Conservation (phyloP, 2,888 invertebrate species). For the Colletes collaris region DNA sequence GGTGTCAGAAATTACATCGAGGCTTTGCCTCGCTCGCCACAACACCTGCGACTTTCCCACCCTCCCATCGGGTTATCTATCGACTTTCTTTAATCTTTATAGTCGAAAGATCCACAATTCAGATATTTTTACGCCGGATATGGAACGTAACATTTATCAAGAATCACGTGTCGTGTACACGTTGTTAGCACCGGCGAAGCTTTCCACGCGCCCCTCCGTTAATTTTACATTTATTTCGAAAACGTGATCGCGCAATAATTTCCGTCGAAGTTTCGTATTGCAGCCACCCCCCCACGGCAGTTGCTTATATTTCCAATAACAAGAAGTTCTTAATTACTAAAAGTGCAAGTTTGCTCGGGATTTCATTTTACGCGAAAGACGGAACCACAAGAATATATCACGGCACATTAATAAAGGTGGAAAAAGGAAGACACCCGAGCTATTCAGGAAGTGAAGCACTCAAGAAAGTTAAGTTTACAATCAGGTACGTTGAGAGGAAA, state of each 20-base stretch:
- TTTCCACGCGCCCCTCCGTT: not conserved
- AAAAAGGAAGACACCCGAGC: constrained; percentile 53
- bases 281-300: too few relatives aligned
- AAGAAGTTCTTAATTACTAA: constrained; percentile 8
- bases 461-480: constrained; percentile 70
- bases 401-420: constrained; percentile 59
- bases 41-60: constrained; percentile 69
- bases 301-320: not conserved
- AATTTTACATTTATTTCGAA: not conserved
- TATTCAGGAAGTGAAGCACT: constrained; percentile 66
- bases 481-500: constrained; percentile 65
- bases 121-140: constrained; percentile 43
- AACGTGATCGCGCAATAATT: too few relatives aligned
- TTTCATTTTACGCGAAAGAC: constrained; percentile 39
- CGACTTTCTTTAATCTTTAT: constrained; percentile 72
- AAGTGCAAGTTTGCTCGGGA: constrained; percentile 12
- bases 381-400: constrained; percentile 49
- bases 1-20: constrained; percentile 60
- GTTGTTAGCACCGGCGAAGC: not conserved
- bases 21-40: constrained; percentile 53
- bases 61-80: constrained; percentile 46
- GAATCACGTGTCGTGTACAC: not conserved
- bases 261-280: too few relatives aligned
- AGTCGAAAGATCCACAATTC: constrained; percentile 51
- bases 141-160: constrained; percentile 26